Conservation (phyloP, 2,113 vertebrate species). For the Corythoichthys haematopterus region DNA sequence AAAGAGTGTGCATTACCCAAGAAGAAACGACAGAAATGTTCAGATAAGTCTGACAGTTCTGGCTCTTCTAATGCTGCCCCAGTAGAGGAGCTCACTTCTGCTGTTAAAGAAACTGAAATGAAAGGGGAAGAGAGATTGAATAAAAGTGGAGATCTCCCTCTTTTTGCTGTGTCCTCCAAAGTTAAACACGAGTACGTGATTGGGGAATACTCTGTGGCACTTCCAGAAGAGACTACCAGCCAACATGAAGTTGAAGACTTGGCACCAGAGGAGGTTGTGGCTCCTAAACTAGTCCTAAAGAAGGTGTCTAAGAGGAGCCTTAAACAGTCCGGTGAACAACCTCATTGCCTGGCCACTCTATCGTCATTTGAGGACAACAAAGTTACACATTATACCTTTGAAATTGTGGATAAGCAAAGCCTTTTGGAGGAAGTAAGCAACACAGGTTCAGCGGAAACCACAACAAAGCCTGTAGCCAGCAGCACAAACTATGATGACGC, state of each 20-base stretch:
- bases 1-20: slow-evolving; percentile 91
- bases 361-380: slow-evolving; percentile 85
- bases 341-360: slow-evolving; percentile 81
- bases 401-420: slow-evolving; percentile 91
- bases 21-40: slow-evolving; percentile 89
- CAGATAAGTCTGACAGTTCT: slow-evolving; percentile 75
- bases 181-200: slow-evolving; percentile 96
- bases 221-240: slow-evolving; percentile 79
- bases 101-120: slow-evolving; percentile 59
- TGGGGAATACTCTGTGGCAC: slow-evolving; percentile 86
- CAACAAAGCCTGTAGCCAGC: slow-evolving; percentile 84
- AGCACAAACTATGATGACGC: slow-evolving; percentile 98
- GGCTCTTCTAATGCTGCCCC: slow-evolving; percentile 27
- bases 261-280: slow-evolving; percentile 79
- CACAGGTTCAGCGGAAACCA: slow-evolving; percentile 82
- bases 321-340: slow-evolving; percentile 78
- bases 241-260: slow-evolving; percentile 75
- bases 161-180: slow-evolving; percentile 85
- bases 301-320: slow-evolving; percentile 88
- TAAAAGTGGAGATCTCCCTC: slow-evolving; percentile 84
- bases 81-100: slow-evolving; percentile 49
- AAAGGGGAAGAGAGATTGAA: slow-evolving; percentile 81
- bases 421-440: slow-evolving; percentile 82
- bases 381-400: slow-evolving; percentile 89
- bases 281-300: slow-evolving; percentile 90